Percentiles rank a stretch among this genome's conserved stretches.
These are phyloP conservation scores for Actias luna DNA, from an alignment of 2,888 invertebrate genomes.

Conservation along the genomic window DNA sequence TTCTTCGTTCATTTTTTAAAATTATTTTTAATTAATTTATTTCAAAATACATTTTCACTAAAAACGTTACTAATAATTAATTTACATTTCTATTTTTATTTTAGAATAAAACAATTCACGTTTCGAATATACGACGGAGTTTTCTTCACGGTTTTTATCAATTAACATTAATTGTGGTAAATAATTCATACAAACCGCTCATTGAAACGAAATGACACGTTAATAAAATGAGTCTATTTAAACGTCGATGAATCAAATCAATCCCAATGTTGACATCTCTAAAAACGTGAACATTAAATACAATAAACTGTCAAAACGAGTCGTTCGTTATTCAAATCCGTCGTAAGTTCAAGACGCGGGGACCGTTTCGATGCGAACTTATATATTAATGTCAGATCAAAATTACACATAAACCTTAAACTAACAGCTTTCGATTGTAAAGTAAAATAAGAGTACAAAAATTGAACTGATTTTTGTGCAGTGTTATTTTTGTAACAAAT, in stretches of 20 bases:
- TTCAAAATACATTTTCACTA: conserved; percentile 60
- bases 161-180: neutral
- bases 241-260: neutral
- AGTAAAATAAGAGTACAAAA: conserved; percentile 37
- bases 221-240: neutral
- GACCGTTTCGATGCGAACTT: conserved; percentile 32
- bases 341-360: conserved; percentile 25
- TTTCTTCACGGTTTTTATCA: neutral
- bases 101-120: conserved; percentile 29
- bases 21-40: conserved; percentile 39
- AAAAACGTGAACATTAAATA: neutral
- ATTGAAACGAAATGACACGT: neutral
- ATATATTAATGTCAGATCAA: conserved; percentile 51
- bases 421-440: conserved; percentile 38
- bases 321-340: neutral
- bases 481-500: conserved; percentile 38
- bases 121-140: conserved; percentile 8
- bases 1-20: no score
- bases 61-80: conserved; percentile 39
- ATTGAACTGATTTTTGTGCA: conserved; percentile 65
- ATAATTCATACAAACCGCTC: neutral
- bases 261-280: neutral
- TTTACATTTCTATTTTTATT: conserved; percentile 39
- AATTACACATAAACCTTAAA: conserved; percentile 30
- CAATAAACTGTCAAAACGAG: no score